Percentiles rank a stretch among this genome's conserved stretches.
Evolutionary conservation across 1,140 invertebrate species (phyloP).

Genomic region (Pogonomyrmex californicus): DNA sequence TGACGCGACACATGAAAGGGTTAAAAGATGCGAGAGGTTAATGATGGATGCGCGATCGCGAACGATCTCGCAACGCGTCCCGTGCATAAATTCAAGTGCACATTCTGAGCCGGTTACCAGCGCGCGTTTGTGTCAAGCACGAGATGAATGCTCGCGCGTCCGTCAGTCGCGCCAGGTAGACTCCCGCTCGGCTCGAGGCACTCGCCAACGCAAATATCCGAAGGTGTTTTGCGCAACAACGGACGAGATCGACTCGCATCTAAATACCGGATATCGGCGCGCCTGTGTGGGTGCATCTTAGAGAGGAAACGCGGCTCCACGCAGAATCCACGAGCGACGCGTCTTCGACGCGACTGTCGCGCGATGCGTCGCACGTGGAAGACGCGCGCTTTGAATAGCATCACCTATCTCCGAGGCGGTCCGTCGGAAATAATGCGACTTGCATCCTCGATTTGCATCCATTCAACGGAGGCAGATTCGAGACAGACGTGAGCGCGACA

Average conservation of each 20-base stretch:
- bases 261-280: conserved; percentile 67
- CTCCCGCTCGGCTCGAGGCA: conserved; percentile 74
- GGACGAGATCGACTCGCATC: conserved; percentile 72
- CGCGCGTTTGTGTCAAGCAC: conserved; percentile 20
- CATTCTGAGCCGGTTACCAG: conserved; percentile 25
- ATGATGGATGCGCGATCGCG: conserved; percentile 56
- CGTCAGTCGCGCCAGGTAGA: conserved; percentile 71
- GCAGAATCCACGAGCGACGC: conserved; percentile 15
- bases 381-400: conserved; percentile 11
- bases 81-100: conserved; percentile 50
- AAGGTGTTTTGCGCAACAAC: conserved; percentile 77
- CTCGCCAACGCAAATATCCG: conserved; percentile 82
- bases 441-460: conserved; percentile 21
- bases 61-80: conserved; percentile 37
- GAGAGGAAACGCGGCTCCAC: conserved; percentile 39
- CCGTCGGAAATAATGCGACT: conserved; percentile 34
- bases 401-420: background rate
- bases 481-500: background rate
- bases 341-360: background rate
- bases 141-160: conserved; percentile 4
- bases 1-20: background rate
- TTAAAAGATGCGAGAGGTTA: conserved; percentile 43
- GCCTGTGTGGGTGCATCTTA: conserved; percentile 67
- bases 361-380: conserved; percentile 38
- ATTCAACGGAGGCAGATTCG: conserved; percentile 28